Base-by-base conservation (phyloP, 92 coral and sea anemone species). In the Porites evermanni region DNA sequence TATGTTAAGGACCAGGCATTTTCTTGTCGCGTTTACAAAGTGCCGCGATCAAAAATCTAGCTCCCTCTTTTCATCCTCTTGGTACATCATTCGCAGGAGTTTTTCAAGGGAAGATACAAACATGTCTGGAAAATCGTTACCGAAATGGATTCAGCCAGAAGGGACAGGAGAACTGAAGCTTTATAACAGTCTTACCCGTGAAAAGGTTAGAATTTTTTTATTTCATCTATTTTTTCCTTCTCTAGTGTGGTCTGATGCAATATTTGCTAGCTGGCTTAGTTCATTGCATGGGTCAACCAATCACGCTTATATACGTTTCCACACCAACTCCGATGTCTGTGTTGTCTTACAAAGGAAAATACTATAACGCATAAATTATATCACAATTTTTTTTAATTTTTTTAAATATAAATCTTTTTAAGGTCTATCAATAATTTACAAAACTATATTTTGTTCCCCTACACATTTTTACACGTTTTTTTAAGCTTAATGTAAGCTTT, bases 141-240 rank as follows among this genome's bases (percentile, higher is more conserved):
- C 98, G 64, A 89, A 80, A 52, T 97, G 99, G 99, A 90, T 88
- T 18, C 71, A 92, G 23, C 99, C 99, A 0, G 92, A 93, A 79
- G 99, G 99, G 32, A 92, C 91, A 26, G 94, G 99, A 70, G 99
- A 97, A 76, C 87, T 97, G 32, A 94, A 86, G 88, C 91, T 97
- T 60, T 95, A 93, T 67, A 97, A 97, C 93, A 95, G 99, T 70
- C 91, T 97, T 53, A 97, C 99, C 5, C 93, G 94, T 67, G 99
- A 97, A 67, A 97, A 97, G 99, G 99, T 97, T 75, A 18, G 84
- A 29, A n/a, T 65, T 76, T 8, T 23, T 52, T 26, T 18, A 2
- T 8, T 23, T 12, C 51, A 59, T 68, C 5, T 12, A 56, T 56
- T 0, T 11, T 56, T 56, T 56, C 13, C 61, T 16, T 70, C 44